phyloP scores from a whole-genome alignment of 2,888 invertebrate genomes.

The Xestia rhomboidea region DNA sequence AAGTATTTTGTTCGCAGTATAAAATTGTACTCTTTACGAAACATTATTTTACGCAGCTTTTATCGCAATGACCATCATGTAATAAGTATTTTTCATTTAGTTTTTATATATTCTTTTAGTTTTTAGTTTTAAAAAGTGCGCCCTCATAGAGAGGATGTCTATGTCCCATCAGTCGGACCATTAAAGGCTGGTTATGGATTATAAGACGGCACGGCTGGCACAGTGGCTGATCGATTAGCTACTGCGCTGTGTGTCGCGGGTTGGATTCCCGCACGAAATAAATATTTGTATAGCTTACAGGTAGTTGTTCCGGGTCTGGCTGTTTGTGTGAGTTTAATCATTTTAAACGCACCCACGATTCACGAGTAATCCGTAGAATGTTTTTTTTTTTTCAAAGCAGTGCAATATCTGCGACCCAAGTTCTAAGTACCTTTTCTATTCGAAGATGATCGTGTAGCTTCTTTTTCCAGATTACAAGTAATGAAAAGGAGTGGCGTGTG shows the following conservation, averaged over 20 bases:
- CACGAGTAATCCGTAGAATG: not conserved
- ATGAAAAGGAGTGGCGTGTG: constrained; percentile 96
- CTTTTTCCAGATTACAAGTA: constrained; percentile 92
- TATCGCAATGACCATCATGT: not conserved
- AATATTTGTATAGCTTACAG: not conserved
- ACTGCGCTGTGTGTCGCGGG: not conserved
- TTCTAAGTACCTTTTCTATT: not conserved
- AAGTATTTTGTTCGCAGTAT: not conserved
- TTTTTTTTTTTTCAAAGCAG: not conserved
- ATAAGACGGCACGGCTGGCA: not conserved
- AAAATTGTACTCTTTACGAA: not conserved
- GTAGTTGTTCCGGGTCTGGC: not conserved
- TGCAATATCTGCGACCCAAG: too few species aligned
- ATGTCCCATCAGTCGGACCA: not conserved
- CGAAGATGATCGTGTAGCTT: not conserved
- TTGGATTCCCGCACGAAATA: not conserved
- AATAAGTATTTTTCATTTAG: not conserved
- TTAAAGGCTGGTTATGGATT: not conserved
- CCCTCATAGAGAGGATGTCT: not conserved
- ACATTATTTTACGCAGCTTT: not conserved
- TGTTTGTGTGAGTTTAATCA: not conserved
- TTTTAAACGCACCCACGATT: not conserved
- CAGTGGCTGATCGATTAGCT: not conserved
- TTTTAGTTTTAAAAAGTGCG: not conserved
- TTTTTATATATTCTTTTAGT: not conserved